Evolutionary conservation across 2,113 vertebrate species (phyloP), one percentile per base, ranked within the genome.

Genomic region (Monopterus albus): DNA sequence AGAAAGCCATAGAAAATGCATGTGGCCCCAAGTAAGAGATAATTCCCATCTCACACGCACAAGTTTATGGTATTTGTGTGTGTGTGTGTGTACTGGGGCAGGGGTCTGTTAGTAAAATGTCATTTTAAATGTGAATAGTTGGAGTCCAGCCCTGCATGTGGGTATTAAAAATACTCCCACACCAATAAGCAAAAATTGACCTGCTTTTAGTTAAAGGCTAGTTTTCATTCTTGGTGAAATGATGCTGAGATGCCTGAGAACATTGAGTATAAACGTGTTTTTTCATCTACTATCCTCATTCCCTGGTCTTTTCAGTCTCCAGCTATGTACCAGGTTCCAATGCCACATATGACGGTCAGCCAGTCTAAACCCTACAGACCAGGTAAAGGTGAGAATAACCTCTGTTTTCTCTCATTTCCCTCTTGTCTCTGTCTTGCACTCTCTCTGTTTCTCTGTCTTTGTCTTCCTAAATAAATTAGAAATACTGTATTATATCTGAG

Each of bases 361-460:
- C 98, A 99, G 94, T 95, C 95, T 87, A 99, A 99, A 95, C 94
- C 96, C 91, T 99, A 98, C 95, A 98, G 98, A 98, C 95, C 96
- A 98, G 98, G 98, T 98, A 99, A 99, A 98, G 96, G 96, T 98
- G 96, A 98, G 95, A 94, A 92, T 89, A 90, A 86, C 92, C 83
- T 83, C 26, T 52, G 31, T 50, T 70, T 60, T 84, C 15, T 58
- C 10, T 61, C 36, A n/a, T 55, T 40, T 49, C 2, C 5, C 14
- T 39, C 1, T 14, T 14, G 39, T 47, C 12, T 11, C 14, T 12
- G 2, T 21, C 6, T 46, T n/a, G n/a, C 2, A 17, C 6, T 62
- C 15, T 57, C 14, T 51, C n/a, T 35, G 6, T 45, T 10, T 51
- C 23, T 18, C 20, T n/a, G n/a, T n/a, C 29, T 31, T 31, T 6